These are phyloP conservation scores for Dendrocopos noguchii DNA, from an alignment of 2,113 vertebrate genomes.

Conservation along the genomic window DNA sequence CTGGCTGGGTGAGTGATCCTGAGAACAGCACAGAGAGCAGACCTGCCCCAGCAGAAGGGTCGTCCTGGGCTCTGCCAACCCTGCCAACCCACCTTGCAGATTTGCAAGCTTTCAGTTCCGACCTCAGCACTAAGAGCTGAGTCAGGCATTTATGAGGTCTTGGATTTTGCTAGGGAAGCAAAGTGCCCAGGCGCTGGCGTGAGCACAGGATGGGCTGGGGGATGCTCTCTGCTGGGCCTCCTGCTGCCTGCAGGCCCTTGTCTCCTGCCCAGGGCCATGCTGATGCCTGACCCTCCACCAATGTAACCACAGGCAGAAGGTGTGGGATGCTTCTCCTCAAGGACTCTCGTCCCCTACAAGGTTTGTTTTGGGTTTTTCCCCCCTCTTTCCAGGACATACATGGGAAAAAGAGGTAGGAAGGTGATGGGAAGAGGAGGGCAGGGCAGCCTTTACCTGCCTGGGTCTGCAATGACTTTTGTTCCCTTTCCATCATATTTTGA, in stretches of 20 bases:
- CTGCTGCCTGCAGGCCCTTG: not conserved
- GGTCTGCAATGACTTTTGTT: not conserved
- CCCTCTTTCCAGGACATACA: not conserved
- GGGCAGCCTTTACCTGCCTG: not conserved
- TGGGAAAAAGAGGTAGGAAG: not conserved
- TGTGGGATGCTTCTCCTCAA: not conserved
- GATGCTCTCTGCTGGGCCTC: not conserved
- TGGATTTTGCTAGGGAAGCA: conserved; percentile 48
- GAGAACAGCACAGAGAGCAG: not conserved
- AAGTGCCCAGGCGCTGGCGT: not conserved
- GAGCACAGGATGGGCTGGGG: not conserved
- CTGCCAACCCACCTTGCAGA: not conserved
- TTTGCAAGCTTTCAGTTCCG: conserved; percentile 58
- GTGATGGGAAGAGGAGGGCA: not conserved
- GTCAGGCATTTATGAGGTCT: conserved; percentile 32
- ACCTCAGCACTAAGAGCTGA: conserved; percentile 22
- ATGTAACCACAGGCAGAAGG: not conserved
- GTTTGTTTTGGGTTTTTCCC: accelerated
- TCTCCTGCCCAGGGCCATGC: not conserved
- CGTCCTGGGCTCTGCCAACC: not conserved
- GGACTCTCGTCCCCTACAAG: not conserved
- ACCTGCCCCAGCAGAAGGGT: not conserved
- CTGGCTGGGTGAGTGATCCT: accelerated
- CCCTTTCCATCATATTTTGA: not conserved
- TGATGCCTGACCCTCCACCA: not conserved